Evolutionary conservation across 2,888 invertebrate genomes (phyloP).

Genomic region (Leptopilina syphax): DNA sequence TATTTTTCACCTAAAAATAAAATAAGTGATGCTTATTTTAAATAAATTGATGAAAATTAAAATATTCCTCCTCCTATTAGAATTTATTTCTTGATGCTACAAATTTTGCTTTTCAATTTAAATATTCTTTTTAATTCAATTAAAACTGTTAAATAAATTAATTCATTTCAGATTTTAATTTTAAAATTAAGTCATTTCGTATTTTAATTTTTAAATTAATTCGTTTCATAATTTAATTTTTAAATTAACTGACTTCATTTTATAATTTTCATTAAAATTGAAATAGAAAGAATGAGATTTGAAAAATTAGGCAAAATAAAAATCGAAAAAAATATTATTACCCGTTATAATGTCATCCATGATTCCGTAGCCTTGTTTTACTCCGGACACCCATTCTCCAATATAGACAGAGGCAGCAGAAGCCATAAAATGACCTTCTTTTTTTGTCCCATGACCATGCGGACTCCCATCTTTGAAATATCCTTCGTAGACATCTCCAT

Average conservation of each 20-base stretch:
- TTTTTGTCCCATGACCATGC: constrained; percentile 91
- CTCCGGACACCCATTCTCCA: constrained; percentile 91
- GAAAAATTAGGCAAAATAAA: background rate
- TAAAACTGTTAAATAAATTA: too few species aligned
- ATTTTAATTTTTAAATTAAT: too few species aligned
- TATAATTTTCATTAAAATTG: too few species aligned
- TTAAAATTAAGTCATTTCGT: too few species aligned
- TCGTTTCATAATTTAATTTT: too few species aligned
- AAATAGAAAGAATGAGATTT: too few species aligned
- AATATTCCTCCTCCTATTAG: too few species aligned
- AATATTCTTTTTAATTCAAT: too few species aligned
- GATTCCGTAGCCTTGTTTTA: constrained; percentile 91
- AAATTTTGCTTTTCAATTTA: too few species aligned
- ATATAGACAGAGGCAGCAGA: constrained; percentile 89
- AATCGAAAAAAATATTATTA: constrained; percentile 56
- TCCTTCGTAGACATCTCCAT: constrained; percentile 91
- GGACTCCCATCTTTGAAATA: constrained; percentile 90
- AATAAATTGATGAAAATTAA: background rate
- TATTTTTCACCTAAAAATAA: constrained; percentile 86
- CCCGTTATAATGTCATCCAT: constrained; percentile 90
- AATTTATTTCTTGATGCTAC: too few species aligned
- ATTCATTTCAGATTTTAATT: too few species aligned
- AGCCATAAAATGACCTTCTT: constrained; percentile 87
- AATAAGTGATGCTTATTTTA: background rate
- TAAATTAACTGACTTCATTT: too few species aligned